Evolutionary conservation across 1,140 invertebrate genomes (phyloP).

Genomic region (Latrodectus geometricus): DNA sequence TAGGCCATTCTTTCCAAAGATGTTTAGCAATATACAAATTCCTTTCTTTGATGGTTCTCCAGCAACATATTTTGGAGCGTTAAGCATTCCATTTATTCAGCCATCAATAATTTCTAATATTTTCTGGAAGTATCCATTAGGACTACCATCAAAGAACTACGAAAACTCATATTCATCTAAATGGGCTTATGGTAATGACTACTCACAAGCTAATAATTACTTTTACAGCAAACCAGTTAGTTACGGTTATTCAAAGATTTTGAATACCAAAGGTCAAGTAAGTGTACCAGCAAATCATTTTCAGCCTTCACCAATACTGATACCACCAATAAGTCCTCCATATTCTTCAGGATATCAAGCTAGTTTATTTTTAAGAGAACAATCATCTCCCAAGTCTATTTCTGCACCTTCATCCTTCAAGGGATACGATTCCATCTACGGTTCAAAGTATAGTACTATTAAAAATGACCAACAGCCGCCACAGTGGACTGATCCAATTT

Average conservation of each 20-base stretch:
- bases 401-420: neutral
- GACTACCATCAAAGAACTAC: neutral
- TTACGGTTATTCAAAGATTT: neutral
- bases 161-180: neutral
- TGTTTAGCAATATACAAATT: neutral
- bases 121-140: neutral
- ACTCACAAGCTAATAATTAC: slow-evolving; percentile 12
- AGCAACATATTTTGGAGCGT: neutral
- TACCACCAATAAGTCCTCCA: neutral
- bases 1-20: neutral
- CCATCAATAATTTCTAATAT: neutral
- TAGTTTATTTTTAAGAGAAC: slow-evolving; percentile 21
- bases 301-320: neutral
- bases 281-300: neutral
- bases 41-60: neutral
- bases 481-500: too few relatives aligned
- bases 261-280: neutral
- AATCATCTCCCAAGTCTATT: neutral
- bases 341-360: slow-evolving; percentile 18
- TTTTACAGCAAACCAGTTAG: neutral
- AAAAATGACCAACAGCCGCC: too few relatives aligned
- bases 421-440: neutral
- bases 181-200: slow-evolving; percentile 16
- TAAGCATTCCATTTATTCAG: neutral
- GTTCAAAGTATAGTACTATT: neutral